Evolutionary conservation across 2,888 invertebrate species (phyloP), one percentile per base, ranked within the genome.

Genomic region (Hypomecis punctinalis): DNA sequence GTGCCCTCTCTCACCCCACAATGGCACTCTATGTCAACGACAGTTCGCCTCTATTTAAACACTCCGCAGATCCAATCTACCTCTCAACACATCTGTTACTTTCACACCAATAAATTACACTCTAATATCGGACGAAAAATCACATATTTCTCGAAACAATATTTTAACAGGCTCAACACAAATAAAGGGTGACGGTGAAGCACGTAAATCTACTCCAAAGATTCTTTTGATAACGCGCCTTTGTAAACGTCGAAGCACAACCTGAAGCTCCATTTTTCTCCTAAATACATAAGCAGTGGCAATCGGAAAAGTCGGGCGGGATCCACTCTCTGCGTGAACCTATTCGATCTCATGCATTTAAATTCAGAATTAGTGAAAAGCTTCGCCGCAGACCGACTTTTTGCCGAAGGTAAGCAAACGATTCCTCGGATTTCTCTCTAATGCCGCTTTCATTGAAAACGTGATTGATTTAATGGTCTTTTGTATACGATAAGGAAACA

Each of bases 291-390:
- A 90, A 91, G 88, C 84, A 85, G 79, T 79, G 82, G 85, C 86
- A 90, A 89, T 87, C 84, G 88, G 84, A 82, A 84, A 87, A 81
- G 82, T 85, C 83, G 73, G 77, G 77, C 74, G 79, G 78, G 84
- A 87, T 86, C 82, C 86, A 78, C 84, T 83, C 82, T 55, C 82
- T 83, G 85, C 85, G 84, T 85, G 85, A 88, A 90, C 88, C 88
- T 85, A 90, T 91, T 91, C 90, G 88, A 90, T 90, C 91, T 91
- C 91, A 92, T 92, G 92, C 92, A 92, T 92, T 92, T 92, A 92
- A 92, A 92, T 92, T 91, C 88, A 87, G 90, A 91, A 92, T 92
- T 92, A 92, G 91, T 87, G 86, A 84, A 84, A 87, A 85, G 86
- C 86, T 84, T 83, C 83, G 79, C 85, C 86, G 79, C 88, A 86